Conservation (phyloP, 2,797 vertebrate genomes). For the Ateles fusciceps region DNA sequence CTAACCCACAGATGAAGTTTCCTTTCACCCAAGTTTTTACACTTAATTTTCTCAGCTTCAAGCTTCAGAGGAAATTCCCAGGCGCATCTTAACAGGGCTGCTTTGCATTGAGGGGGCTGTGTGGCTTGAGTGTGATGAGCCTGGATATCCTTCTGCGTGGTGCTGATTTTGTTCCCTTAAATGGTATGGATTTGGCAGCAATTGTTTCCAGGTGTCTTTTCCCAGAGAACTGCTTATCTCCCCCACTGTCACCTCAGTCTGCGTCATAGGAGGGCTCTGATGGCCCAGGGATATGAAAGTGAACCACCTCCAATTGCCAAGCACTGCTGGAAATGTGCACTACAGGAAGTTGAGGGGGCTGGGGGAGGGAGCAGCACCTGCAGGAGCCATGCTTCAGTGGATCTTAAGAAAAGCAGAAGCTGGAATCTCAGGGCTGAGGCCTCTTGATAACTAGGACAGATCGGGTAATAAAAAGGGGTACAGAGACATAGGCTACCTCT, state of each 20-base stretch:
- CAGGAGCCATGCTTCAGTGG: not conserved
- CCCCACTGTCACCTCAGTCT: not conserved
- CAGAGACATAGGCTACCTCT: not conserved
- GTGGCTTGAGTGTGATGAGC: not conserved
- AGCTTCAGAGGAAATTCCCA: conserved; percentile 32
- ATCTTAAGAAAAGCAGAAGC: not conserved
- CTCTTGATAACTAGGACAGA: not conserved
- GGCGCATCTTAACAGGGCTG: not conserved
- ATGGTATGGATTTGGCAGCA: not conserved
- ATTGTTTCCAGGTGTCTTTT: not conserved
- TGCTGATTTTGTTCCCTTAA: not conserved
- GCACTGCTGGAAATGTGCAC: rapidly evolving
- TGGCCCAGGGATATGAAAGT: not conserved
- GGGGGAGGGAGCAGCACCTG: not conserved
- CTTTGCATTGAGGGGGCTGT: conserved; percentile 3
- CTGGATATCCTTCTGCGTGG: not conserved
- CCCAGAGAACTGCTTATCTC: not conserved
- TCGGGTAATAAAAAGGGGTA: not conserved
- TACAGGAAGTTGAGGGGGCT: not conserved
- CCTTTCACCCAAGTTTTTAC: not conserved
- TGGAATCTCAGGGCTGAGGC: not conserved
- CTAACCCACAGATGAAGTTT: not conserved
- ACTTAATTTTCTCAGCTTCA: conserved; percentile 16
- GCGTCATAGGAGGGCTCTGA: rapidly evolving
- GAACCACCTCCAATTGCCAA: rapidly evolving